Evolutionary conservation across 2,797 vertebrate species (phyloP), one percentile per base, ranked within the genome.

Genomic region (Limosa lapponica): DNA sequence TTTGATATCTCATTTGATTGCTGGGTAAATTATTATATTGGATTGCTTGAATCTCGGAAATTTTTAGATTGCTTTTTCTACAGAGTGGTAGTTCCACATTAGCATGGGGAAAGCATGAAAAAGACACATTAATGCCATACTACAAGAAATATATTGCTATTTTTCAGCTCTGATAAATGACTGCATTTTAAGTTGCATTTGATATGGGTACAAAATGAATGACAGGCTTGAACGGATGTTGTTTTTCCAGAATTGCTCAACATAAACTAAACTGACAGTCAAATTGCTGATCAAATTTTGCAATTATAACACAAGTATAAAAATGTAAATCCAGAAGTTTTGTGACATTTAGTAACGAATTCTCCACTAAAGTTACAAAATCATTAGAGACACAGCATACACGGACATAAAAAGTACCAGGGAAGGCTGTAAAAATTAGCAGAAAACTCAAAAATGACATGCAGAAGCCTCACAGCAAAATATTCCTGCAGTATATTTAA

Each of bases 241-340:
- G 69, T 93, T 94, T 94, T 90, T 89, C 19, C 58, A 51, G 70
- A 96, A 94, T 90, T 82, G 75, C 81, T 94, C 55, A 59, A 57
- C 87, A 87, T 94, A 96, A 96, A 94, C 87, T 87, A 16, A 96
- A 97, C 59, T 89, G 96, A 88, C 92, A 96, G 86, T 93, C 93
- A 94, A 95, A 96, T 73, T 89, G 87, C 83, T 90, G 90, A 93
- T 96, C 79, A 94, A 94, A 94, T 95, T 96, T 94, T 92, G 70
- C 89, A 93, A 66, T 93, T 95, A 79, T 62, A 79, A 71, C 54
- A 62, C 19, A 11, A 37, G 14, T 87, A 93, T 92, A 95, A 95
- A 97, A 94, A 89, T 95, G 71, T 86, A 93, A 97, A 88, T 93
- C 85, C 41, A 61, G 61, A 92, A 75, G 57, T 91, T 94, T 83